Conservation (phyloP, 2,113 vertebrate genomes). For the Stegostoma tigrinum region DNA sequence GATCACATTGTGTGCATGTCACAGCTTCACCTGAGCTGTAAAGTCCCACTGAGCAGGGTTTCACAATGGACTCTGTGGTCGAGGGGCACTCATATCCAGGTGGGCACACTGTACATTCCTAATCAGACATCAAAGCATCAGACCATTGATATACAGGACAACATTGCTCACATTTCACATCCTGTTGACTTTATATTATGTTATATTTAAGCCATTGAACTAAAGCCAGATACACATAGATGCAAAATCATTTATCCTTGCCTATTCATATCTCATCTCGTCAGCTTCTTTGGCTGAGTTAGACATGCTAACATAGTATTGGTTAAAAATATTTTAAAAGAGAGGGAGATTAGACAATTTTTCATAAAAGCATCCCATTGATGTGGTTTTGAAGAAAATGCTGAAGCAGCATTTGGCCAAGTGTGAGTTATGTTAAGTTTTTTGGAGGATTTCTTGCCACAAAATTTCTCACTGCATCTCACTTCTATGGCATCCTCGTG, state of each 20-base stretch:
- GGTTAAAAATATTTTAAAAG: not conserved
- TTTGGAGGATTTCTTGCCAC: too few relatives aligned
- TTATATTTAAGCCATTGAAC: not conserved
- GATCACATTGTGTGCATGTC: not conserved
- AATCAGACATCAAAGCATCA: not conserved
- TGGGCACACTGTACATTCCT: conserved; percentile 3
- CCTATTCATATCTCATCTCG: not conserved
- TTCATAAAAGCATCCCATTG: not conserved
- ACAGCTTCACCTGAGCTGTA: not conserved
- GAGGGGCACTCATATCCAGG: not conserved
- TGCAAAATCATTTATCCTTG: not conserved
- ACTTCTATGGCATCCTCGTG: too few relatives aligned
- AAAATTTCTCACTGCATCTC: too few relatives aligned
- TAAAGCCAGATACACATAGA: not conserved
- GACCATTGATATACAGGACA: not conserved
- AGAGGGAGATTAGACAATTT: not conserved
- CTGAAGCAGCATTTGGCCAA: too few relatives aligned
- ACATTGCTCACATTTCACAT: not conserved
- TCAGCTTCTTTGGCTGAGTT: not conserved
- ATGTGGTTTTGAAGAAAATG: not conserved
- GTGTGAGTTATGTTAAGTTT: too few relatives aligned
- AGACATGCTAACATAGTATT: not conserved
- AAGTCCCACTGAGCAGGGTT: not conserved
- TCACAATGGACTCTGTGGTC: not conserved
- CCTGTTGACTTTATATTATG: not conserved